A percentile compares a stretch with the other conserved stretches of the same genome.
Conservation (phyloP, 2,888 invertebrate species). For the Leptopterna dolabrata region DNA sequence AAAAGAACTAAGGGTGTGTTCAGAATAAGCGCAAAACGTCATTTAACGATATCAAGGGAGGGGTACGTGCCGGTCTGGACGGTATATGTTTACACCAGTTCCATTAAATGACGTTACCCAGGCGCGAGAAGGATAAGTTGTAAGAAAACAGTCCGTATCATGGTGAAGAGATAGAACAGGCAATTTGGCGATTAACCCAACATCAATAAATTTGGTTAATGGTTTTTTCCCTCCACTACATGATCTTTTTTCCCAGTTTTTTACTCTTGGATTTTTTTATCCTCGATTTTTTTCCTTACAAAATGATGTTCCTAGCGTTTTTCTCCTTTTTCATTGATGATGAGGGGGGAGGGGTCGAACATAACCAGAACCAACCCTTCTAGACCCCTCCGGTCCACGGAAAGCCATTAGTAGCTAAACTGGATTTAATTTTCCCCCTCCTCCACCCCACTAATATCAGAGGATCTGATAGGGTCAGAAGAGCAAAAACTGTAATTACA, state of each 20-base stretch:
- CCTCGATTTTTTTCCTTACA: background rate
- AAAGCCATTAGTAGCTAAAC: constrained; percentile 52
- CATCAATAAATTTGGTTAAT: background rate
- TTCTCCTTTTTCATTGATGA: background rate
- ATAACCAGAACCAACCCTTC: background rate
- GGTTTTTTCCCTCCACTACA: background rate
- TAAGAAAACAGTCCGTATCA: no score
- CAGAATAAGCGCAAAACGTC: no score
- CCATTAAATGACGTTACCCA: no score
- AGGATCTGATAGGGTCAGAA: constrained; percentile 37
- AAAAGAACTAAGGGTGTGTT: no score
- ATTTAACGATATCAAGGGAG: no score
- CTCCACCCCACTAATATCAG: background rate
- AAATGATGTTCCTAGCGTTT: background rate
- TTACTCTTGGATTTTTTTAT: background rate
- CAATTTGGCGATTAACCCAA: background rate
- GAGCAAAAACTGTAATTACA: constrained; percentile 49
- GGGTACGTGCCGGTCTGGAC: no score
- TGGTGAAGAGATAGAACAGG: background rate
- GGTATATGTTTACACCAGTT: no score
- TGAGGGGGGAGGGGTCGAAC: background rate
- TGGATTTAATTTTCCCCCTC: constrained; percentile 45
- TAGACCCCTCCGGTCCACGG: background rate
- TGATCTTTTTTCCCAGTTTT: background rate
- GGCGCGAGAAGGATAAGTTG: no score